Percentiles rank a stretch among this genome's conserved stretches.
Conservation (phyloP, 2,888 invertebrate genomes). For the Hofmannophila pseudospretella region DNA sequence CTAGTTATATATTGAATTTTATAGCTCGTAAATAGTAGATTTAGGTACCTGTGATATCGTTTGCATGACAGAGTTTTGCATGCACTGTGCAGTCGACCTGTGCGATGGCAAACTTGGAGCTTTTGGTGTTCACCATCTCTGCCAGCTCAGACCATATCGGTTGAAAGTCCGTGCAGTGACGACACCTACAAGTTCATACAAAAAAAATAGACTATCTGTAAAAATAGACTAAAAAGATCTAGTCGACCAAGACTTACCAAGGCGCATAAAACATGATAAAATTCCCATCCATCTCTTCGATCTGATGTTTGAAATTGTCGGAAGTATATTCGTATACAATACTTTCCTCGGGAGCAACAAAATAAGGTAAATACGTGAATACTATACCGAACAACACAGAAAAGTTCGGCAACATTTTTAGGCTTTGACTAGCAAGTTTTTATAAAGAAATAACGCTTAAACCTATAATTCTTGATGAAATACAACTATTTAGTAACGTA, state of each 20-base stretch:
- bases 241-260: conserved; percentile 79
- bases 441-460: background rate
- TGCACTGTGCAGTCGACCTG: conserved; percentile 89
- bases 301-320: conserved; percentile 80
- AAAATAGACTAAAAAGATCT: background rate
- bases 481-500: background rate
- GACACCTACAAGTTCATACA: conserved; percentile 81
- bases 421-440: conserved; percentile 6
- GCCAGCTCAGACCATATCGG: conserved; percentile 88
- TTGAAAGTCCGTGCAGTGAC: conserved; percentile 86
- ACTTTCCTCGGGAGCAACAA: conserved; percentile 83
- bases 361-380: conserved; percentile 68
- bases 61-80: conserved; percentile 82
- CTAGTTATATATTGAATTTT: too few species aligned
- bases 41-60: conserved; percentile 83
- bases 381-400: conserved; percentile 15
- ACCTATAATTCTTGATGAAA: background rate
- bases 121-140: conserved; percentile 80
- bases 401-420: conserved; percentile 28
- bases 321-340: conserved; percentile 75
- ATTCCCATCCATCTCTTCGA: conserved; percentile 81
- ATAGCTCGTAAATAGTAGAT: too few species aligned
- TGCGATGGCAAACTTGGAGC: conserved; percentile 82
- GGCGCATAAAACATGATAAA: conserved; percentile 90
- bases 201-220: background rate